Evolutionary conservation across 2,113 vertebrate species (phyloP).

Genomic region (Lagenorhynchus albirostris): DNA sequence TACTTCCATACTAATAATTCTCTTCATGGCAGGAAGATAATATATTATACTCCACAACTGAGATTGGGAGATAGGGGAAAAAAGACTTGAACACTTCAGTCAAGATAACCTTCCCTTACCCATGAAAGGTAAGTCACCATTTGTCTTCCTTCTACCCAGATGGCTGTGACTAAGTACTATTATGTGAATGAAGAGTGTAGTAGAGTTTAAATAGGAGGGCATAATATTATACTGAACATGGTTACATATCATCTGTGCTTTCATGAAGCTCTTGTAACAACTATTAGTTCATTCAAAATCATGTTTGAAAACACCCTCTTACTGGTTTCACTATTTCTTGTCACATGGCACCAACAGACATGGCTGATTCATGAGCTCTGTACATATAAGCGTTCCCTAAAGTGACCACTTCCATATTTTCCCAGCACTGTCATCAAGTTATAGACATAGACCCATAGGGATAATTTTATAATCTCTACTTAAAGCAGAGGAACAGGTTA

Average conservation of each 20-base stretch:
- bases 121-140: not conserved
- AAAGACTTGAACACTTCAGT: not conserved
- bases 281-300: slow-evolving; percentile 23
- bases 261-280: not conserved
- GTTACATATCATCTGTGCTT: not conserved
- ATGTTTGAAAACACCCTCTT: not conserved
- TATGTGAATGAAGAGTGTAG: not conserved
- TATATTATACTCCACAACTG: not conserved
- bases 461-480: not conserved
- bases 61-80: not conserved
- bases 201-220: not conserved
- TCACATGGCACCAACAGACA: not conserved
- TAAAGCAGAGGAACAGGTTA: not conserved
- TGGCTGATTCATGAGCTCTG: not conserved
- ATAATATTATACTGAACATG: slow-evolving; percentile 1
- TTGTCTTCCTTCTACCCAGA: slow-evolving; percentile 28
- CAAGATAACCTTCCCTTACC: not conserved
- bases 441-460: not conserved
- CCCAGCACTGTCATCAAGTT: not conserved
- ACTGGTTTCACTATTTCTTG: not conserved
- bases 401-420: not conserved
- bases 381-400: not conserved
- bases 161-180: slow-evolving; percentile 21
- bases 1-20: not conserved
- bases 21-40: not conserved